Evolutionary conservation across 2,113 vertebrate species (phyloP), one percentile per base, ranked within the genome.

Genomic region (Lagopus muta): DNA sequence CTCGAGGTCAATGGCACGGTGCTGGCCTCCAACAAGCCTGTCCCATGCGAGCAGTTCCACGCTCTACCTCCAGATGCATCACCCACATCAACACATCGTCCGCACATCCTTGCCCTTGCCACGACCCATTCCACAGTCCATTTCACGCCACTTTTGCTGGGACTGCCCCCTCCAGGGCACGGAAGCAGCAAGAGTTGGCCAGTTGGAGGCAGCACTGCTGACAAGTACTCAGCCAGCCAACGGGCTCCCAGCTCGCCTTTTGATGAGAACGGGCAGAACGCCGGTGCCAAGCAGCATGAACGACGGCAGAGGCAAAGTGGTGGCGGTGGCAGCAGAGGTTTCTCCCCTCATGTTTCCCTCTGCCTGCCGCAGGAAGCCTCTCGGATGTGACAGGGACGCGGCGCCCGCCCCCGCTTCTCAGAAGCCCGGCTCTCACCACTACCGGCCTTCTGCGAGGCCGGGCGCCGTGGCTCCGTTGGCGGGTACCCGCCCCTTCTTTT

Each of bases 371-470:
- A 98, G 97, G 97, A 98, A 97, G 97, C 96, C 92, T 97, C 94
- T 81, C 40, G 57, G 96, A 97, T 97, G 96, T 4, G 95, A 87
- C 9, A 34, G 76, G 73, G 95, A 98, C 97, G 97, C 80, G 5
- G 81, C 3, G 2, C 34, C 97, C 97, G 97, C 96, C 97, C 81
- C 96, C 70, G 94, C 96, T 98, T 98, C 98, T 97, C 97, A 98
- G 98, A 98, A 98, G 83, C 96, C 94, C 93, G 20, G 95, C 81
- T 96, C 89, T 97, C 89, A 98, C 98, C 98, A 98, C 98, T 98
- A 98, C 98, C 98, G 98, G 98, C 98, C 91, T 98, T 98, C 98
- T 89, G 95, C 97, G 98, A 98, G 98, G 89, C 94, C 60, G 32
- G 85, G 89, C 30, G 71, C 86, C 77, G 18, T 88, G 85, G 88